Evolutionary conservation across 2,888 invertebrate genomes (phyloP).

Genomic region (Lingula anatina): DNA sequence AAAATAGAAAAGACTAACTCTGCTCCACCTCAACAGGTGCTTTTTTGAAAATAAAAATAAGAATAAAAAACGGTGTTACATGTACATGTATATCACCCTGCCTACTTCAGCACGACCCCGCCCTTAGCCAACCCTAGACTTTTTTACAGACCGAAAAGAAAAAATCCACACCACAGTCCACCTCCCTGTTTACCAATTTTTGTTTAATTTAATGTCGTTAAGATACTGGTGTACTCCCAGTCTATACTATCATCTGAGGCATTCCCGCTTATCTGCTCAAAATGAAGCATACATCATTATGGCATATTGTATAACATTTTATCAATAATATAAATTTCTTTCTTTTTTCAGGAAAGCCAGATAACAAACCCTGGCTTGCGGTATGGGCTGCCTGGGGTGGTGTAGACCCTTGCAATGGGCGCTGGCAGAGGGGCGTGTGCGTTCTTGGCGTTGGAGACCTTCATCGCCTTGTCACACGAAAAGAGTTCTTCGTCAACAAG

Average conservation of each 20-base stretch:
- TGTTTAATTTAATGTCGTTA: neutral
- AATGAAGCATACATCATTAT: too few species aligned
- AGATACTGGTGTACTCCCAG: neutral
- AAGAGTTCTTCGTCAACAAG: constrained; percentile 36
- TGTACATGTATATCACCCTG: too few species aligned
- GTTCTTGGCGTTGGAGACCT: constrained; percentile 33
- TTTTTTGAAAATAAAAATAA: too few species aligned
- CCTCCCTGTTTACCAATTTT: neutral
- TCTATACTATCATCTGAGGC: too few species aligned
- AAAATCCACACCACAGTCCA: constrained; percentile 1
- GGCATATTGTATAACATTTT: too few species aligned
- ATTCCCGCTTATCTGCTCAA: too few species aligned
- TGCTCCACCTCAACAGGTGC: too few species aligned
- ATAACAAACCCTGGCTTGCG: constrained; percentile 23
- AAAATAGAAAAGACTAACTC: too few species aligned
- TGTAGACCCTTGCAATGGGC: constrained; percentile 15
- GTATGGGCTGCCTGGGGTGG: constrained; percentile 23
- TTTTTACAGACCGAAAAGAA: too few species aligned
- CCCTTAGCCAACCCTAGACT: too few species aligned
- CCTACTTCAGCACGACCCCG: too few species aligned
- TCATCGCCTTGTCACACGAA: constrained; percentile 10
- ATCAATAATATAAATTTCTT: neutral
- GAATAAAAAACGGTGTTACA: too few species aligned
- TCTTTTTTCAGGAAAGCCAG: constrained; percentile 16
- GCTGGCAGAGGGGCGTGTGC: constrained; percentile 24